Evolutionary conservation across 2,888 invertebrate genomes (phyloP).

Genomic region (Lithodes maja): DNA sequence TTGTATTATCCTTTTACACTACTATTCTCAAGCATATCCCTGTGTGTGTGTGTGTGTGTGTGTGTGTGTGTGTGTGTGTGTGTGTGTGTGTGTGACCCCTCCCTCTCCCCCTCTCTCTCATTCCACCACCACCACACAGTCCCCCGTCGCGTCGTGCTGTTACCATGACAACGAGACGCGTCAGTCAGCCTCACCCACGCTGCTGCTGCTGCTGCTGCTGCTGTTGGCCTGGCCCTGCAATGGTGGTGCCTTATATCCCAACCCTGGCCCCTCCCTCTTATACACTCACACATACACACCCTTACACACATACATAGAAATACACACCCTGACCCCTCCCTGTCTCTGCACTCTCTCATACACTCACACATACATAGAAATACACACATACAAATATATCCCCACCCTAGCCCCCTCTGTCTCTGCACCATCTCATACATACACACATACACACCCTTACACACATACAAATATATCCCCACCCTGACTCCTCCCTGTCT

Average conservation of each 20-base stretch:
- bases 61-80: too few relatives aligned
- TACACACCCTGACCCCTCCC: constrained; percentile 6
- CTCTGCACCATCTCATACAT: too few relatives aligned
- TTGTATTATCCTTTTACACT: too few relatives aligned
- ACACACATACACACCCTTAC: too few relatives aligned
- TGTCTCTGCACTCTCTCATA: not conserved
- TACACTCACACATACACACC: not conserved
- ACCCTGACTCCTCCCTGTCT: too few relatives aligned
- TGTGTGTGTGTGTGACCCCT: too few relatives aligned
- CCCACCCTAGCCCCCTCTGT: too few relatives aligned
- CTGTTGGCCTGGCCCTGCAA: too few relatives aligned
- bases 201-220: not conserved
- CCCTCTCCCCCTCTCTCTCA: not conserved
- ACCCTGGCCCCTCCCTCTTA: not conserved
- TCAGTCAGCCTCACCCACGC: not conserved
- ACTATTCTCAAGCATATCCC: too few relatives aligned
- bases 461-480: too few relatives aligned
- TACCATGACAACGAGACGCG: not conserved
- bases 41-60: too few relatives aligned
- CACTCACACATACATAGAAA: not conserved
- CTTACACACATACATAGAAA: not conserved
- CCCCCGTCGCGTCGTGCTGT: not conserved
- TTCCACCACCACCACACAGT: not conserved
- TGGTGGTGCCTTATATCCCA: not conserved
- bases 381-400: too few relatives aligned